Conservation (phyloP, 2,113 vertebrate species). For the Epinephelus fuscoguttatus region DNA sequence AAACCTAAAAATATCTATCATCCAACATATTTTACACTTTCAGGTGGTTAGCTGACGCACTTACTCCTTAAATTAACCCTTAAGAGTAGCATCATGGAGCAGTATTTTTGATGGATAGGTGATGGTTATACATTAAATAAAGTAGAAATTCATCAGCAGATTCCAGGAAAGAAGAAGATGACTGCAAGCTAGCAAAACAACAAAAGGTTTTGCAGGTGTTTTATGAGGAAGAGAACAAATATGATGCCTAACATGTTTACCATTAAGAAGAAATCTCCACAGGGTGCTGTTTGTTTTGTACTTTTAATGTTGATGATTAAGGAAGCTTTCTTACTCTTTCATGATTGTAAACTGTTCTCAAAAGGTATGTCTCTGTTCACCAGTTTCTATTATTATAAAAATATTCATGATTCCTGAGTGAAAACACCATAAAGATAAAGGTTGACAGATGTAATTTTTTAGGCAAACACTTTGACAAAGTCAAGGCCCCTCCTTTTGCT, state of each 20-base stretch:
- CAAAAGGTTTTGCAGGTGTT: background rate
- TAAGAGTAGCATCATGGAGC: background rate
- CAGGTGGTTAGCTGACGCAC: background rate
- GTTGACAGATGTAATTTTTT: background rate
- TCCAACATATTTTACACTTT: background rate
- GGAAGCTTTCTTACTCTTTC: background rate
- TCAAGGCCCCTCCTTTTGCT: background rate
- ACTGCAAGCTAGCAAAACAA: background rate
- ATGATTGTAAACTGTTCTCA: background rate
- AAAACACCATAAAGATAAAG: background rate
- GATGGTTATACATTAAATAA: background rate
- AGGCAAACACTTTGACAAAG: background rate
- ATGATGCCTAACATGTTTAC: background rate
- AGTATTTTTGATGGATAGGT: background rate
- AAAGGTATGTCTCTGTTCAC: background rate
- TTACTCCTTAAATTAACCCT: background rate
- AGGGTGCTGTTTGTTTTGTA: background rate
- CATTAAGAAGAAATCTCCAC: background rate
- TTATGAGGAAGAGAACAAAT: background rate
- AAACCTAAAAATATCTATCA: background rate
- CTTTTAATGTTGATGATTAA: background rate
- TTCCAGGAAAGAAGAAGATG: background rate
- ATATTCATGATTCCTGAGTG: background rate
- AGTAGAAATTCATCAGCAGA: background rate
- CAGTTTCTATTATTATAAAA: background rate